These are phyloP conservation scores for Aegithalos caudatus DNA, from an alignment of 2,113 vertebrate genomes.

Conservation along the genomic window DNA sequence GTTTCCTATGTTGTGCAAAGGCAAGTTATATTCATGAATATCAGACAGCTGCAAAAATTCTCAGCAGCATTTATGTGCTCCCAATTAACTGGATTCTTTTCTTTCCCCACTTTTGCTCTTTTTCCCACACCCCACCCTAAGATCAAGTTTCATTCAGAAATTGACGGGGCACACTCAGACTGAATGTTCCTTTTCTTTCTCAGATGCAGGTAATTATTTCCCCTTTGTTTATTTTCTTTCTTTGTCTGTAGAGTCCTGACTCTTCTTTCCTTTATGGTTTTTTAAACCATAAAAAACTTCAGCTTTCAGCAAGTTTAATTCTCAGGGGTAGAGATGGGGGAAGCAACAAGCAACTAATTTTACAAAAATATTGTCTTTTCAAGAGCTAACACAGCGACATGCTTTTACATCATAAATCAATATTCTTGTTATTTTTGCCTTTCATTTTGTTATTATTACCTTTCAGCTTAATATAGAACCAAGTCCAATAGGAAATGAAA, in stretches of 20 bases:
- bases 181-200: background rate
- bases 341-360: background rate
- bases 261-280: background rate
- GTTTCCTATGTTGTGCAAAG: background rate
- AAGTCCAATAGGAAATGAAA: background rate
- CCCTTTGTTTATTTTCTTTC: background rate
- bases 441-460: background rate
- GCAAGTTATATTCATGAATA: background rate
- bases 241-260: background rate
- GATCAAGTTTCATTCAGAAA: background rate
- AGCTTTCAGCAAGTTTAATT: background rate
- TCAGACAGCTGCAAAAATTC: background rate
- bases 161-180: rapidly evolving
- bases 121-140: background rate
- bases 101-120: background rate
- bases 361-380: background rate
- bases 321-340: background rate
- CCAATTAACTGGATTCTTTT: background rate
- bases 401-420: background rate
- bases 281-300: background rate
- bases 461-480: background rate
- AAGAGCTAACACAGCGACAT: background rate
- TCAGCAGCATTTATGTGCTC: background rate
- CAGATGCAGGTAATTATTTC: background rate
- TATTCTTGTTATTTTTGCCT: background rate